Conservation (phyloP, 1,140 invertebrate species). For the Cyrtorhinus lividipennis region DNA sequence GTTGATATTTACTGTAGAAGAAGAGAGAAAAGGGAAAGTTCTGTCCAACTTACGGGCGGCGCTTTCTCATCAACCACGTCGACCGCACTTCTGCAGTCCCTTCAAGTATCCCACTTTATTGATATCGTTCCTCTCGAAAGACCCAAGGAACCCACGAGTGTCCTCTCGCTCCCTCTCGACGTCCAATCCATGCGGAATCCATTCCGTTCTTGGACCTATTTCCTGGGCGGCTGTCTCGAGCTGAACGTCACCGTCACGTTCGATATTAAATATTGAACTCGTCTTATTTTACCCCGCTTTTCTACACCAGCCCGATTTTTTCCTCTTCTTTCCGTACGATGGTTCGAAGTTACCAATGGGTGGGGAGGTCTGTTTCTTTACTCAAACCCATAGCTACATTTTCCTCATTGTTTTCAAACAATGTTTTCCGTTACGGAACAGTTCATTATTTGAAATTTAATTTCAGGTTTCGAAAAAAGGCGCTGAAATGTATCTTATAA, state of each 20-base stretch:
- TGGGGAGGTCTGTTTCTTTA: too few relatives aligned
- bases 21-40: not conserved
- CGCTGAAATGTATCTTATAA: too few relatives aligned
- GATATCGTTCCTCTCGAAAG: not conserved
- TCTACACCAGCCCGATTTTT: not conserved
- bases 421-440: too few relatives aligned
- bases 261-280: not conserved
- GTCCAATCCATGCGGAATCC: not conserved
- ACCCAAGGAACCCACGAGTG: not conserved
- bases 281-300: not conserved
- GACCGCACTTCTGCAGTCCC: not conserved
- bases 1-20: too few relatives aligned
- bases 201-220: not conserved
- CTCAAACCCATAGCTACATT: too few relatives aligned
- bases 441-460: too few relatives aligned
- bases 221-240: not conserved
- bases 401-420: too few relatives aligned
- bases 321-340: not conserved
- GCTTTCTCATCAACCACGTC: not conserved
- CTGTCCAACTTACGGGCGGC: not conserved
- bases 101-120: not conserved
- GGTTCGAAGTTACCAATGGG: too few relatives aligned
- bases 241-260: not conserved
- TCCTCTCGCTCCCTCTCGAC: not conserved
- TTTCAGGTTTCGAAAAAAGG: too few relatives aligned